These are phyloP conservation scores for Xestia xanthographa DNA, from an alignment of 2,888 invertebrate genomes.

Conservation along the genomic window DNA sequence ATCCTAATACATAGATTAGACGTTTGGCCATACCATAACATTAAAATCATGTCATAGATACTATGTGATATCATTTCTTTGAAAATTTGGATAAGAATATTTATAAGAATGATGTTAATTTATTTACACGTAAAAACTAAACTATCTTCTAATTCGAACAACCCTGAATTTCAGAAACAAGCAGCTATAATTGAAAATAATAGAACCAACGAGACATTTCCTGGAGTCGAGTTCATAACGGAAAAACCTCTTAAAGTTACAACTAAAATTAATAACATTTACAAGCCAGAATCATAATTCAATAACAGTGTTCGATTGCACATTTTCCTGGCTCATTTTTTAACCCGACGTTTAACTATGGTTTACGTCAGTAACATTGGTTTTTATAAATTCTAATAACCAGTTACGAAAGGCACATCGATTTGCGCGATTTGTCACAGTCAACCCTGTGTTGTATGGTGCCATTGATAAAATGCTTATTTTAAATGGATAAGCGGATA, in stretches of 20 bases:
- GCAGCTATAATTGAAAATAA: slow-evolving; percentile 15
- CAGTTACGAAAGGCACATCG: slow-evolving; percentile 66
- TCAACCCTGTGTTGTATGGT: slow-evolving; percentile 54
- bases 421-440: slow-evolving; percentile 75
- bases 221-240: slow-evolving; percentile 32
- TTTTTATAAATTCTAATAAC: slow-evolving; percentile 84
- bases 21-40: background rate
- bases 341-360: slow-evolving; percentile 76
- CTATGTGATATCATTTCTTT: background rate
- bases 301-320: slow-evolving; percentile 66
- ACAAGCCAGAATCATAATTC: slow-evolving; percentile 59
- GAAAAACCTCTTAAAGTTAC: slow-evolving; percentile 41
- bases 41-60: background rate
- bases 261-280: slow-evolving; percentile 58
- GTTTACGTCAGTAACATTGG: slow-evolving; percentile 76
- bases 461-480: slow-evolving; percentile 58
- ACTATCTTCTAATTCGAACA: background rate
- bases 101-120: background rate
- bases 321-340: slow-evolving; percentile 76
- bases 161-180: background rate
- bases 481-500: slow-evolving; percentile 33
- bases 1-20: background rate
- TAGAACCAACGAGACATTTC: slow-evolving; percentile 13
- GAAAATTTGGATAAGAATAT: background rate
- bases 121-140: background rate